Evolutionary conservation across 1,140 invertebrate genomes (phyloP).

Genomic region (Apocrypta bakeri): DNA sequence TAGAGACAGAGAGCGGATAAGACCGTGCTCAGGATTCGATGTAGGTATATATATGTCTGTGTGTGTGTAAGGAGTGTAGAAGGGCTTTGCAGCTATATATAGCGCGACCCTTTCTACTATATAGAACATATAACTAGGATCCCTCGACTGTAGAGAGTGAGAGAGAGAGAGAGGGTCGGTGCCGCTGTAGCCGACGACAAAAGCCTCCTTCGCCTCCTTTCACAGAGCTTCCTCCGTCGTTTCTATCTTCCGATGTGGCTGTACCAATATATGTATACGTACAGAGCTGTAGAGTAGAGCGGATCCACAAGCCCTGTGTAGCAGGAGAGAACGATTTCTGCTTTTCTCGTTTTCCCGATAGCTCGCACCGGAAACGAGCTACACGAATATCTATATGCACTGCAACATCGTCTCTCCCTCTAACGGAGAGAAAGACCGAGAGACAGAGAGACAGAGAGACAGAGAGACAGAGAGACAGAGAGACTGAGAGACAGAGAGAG

Average conservation of each 20-base stretch:
- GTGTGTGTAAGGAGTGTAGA: background rate
- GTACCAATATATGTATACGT: background rate
- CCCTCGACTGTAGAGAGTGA: background rate
- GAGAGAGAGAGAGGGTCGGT: conserved; percentile 27
- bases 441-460: too few relatives aligned
- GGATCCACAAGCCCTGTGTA: background rate
- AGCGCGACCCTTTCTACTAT: background rate
- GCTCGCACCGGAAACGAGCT: background rate
- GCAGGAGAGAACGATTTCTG: background rate
- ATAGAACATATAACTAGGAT: background rate
- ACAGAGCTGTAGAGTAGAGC: background rate
- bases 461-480: too few relatives aligned
- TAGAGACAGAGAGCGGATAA: background rate
- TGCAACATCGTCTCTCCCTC: background rate
- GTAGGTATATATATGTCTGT: background rate
- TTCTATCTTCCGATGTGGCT: background rate
- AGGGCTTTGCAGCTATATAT: conserved; percentile 1
- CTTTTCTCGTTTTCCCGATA: conserved; percentile 14
- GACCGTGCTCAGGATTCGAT: background rate
- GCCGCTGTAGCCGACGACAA: conserved; percentile 54
- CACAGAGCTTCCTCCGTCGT: background rate
- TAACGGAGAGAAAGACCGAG: too few relatives aligned
- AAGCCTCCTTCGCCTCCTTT: conserved; percentile 65
- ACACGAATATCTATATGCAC: background rate
- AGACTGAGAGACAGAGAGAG: too few relatives aligned